Evolutionary conservation across 2,797 vertebrate species (phyloP).

Genomic region (Cyclopterus lumpus): DNA sequence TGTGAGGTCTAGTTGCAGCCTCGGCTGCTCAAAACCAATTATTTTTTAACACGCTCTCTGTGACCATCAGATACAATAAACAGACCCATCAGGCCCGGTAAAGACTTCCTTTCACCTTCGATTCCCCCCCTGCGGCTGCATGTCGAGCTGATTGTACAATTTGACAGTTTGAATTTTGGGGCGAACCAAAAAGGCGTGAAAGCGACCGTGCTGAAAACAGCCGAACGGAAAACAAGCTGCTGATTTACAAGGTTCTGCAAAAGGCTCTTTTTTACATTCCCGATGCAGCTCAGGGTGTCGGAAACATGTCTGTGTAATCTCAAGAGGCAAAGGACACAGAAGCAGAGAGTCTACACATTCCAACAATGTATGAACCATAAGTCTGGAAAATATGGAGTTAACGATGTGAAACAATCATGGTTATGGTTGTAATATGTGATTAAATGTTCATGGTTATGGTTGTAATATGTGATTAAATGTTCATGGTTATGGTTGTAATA

Average conservation of each 20-base stretch:
- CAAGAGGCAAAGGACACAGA: not conserved
- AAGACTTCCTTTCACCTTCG: not conserved
- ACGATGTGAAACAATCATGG: too few species aligned
- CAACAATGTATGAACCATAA: not conserved
- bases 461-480: too few species aligned
- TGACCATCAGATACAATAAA: not conserved
- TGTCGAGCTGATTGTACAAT: accelerated
- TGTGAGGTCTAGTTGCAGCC: not conserved
- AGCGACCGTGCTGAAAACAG: not conserved
- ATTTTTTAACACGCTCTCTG: not conserved
- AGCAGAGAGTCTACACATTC: not conserved
- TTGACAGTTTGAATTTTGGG: not conserved
- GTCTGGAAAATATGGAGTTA: too few species aligned
- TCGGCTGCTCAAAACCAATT: not conserved
- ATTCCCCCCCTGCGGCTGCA: not conserved
- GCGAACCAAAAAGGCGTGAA: not conserved
- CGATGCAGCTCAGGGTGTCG: not conserved
- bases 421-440: too few species aligned
- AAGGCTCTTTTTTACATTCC: not conserved
- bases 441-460: too few species aligned
- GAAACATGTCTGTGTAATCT: too few species aligned
- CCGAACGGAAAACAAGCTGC: not conserved
- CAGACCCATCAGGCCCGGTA: not conserved
- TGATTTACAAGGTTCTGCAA: not conserved
- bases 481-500: too few species aligned